Percentiles rank a stretch among this genome's conserved stretches.
Conservation (phyloP, 2,888 invertebrate genomes). For the Drosophila paracracens region DNA sequence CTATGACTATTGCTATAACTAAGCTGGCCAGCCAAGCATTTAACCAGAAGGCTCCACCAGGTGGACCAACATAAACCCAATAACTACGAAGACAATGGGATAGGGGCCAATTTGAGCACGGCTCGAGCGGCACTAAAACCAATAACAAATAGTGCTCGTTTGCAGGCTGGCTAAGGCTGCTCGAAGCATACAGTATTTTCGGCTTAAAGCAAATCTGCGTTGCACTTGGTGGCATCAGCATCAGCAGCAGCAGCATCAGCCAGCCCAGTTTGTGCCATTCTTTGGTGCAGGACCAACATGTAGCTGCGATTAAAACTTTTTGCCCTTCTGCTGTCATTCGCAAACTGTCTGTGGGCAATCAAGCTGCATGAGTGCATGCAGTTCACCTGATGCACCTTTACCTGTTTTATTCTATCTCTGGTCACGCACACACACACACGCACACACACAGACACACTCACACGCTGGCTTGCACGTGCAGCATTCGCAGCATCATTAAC, state of each 20-base stretch:
- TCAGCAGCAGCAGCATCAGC: too few species aligned
- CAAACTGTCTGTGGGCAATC: conserved; percentile 72
- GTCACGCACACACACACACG: conserved; percentile 17
- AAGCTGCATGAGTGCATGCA: conserved; percentile 78
- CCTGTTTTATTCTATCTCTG: conserved; percentile 14
- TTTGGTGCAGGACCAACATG: conserved; percentile 33
- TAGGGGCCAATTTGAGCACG: conserved; percentile 42
- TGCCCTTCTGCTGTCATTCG: conserved; percentile 59
- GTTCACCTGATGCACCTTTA: conserved; percentile 43
- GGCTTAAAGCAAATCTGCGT: background rate
- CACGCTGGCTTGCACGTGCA: conserved; percentile 21
- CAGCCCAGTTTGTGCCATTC: conserved; percentile 25
- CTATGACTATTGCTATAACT: background rate
- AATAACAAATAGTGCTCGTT: conserved; percentile 17
- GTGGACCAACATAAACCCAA: conserved; percentile 34
- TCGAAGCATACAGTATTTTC: conserved; percentile 17
- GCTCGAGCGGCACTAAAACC: conserved; percentile 5
- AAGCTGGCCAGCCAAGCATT: conserved; percentile 15
- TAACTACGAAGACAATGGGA: conserved; percentile 33
- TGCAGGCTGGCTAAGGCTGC: conserved; percentile 3
- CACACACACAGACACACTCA: background rate
- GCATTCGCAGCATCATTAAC: conserved; percentile 72
- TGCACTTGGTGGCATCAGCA: conserved; percentile 8
- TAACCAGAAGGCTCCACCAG: conserved; percentile 27
- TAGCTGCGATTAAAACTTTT: conserved; percentile 60